A percentile compares a stretch with the other conserved stretches of the same genome.
Evolutionary conservation across 2,797 vertebrate species (phyloP).

Genomic region (Cyclopterus lumpus): DNA sequence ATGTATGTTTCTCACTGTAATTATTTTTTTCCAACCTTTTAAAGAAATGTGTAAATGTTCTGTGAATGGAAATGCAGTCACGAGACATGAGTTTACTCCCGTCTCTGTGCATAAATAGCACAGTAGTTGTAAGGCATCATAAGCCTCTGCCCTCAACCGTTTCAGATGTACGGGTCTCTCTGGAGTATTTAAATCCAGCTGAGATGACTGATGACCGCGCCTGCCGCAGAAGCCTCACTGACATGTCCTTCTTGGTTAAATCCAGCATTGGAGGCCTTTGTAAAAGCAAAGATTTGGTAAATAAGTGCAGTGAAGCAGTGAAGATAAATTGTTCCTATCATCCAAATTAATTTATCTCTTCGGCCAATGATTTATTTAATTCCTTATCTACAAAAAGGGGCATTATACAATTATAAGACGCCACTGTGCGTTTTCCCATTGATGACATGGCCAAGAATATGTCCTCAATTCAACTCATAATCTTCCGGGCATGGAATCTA

Average conservation of each 20-base stretch:
- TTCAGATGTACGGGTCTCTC: constrained; percentile 62
- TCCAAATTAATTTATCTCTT: constrained; percentile 76
- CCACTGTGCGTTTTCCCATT: constrained; percentile 48
- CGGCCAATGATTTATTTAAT: constrained; percentile 69
- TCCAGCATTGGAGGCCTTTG: constrained; percentile 52
- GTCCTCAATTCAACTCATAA: constrained; percentile 34
- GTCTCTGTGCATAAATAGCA: constrained; percentile 43
- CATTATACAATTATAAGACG: constrained; percentile 49
- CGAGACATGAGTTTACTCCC: constrained; percentile 27
- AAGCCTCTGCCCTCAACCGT: constrained; percentile 48
- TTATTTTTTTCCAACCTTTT: constrained; percentile 15
- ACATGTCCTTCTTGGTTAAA: constrained; percentile 70
- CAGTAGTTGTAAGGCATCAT: constrained; percentile 24
- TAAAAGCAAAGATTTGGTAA: constrained; percentile 77
- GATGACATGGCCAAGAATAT: constrained; percentile 24
- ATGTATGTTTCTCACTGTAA: constrained; percentile 13
- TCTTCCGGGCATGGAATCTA: constrained; percentile 24
- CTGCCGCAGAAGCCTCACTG: constrained; percentile 62
- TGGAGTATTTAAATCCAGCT: constrained; percentile 70
- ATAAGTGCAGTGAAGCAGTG: constrained; percentile 76
- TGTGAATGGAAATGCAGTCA: constrained; percentile 24
- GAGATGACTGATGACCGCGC: constrained; percentile 77
- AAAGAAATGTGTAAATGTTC: constrained; percentile 27
- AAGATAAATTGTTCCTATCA: constrained; percentile 77
- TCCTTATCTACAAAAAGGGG: constrained; percentile 59